Base-by-base conservation (phyloP, 2,113 vertebrate species). In the Seriola quinqueradiata region DNA sequence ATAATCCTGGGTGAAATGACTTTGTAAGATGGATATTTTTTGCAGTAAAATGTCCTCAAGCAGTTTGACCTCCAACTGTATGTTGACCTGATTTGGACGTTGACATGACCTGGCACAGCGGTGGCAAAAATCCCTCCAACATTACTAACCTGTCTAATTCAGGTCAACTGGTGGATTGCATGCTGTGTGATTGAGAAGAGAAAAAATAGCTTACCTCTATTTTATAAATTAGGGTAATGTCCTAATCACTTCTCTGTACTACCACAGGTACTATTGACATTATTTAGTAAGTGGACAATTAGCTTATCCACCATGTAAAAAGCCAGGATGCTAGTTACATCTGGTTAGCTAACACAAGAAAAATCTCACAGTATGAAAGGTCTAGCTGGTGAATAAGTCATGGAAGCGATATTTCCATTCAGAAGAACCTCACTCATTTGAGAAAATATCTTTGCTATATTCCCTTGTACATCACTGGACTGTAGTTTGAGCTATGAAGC, bases 191-290 rank as follows among this genome's bases (percentile, higher is more conserved):
- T 61, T 59, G 40, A 77, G 54, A 59, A 46, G 32, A 52, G 46
- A 58, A 76, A 63, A 77, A 79, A 86, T 65, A 86, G 52, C 54
- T 65, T 79, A 79, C 85, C 85, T 81, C 55, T 73, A 64, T 89
- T 81, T 58, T 69, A 8, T 14, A 75, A 89, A 85, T 87, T 34
- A 88, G 87, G 83, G 86, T 81, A 83, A 86, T 83, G 40, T 44
- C 21, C 64, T 77, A 83, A 82, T 87, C 23, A n/a, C 34, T 38
- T 40, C 57, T 71, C 34, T 61, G 17, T 0, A 28, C 57, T 73
- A 61, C 16, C 25, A 59, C 54, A 75, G 64, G 25, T 82, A 67
- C 34, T 52, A 48, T 67, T 64, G 38, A 25, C 54, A 48, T 57
- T 57, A 12, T 68, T 67, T 52, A 58, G 65, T n/a, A 55, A 67